Evolutionary conservation across 37 sponge, comb jelly and placozoan genomes (phyloP).

Genomic region (Aplysina aerophoba): DNA sequence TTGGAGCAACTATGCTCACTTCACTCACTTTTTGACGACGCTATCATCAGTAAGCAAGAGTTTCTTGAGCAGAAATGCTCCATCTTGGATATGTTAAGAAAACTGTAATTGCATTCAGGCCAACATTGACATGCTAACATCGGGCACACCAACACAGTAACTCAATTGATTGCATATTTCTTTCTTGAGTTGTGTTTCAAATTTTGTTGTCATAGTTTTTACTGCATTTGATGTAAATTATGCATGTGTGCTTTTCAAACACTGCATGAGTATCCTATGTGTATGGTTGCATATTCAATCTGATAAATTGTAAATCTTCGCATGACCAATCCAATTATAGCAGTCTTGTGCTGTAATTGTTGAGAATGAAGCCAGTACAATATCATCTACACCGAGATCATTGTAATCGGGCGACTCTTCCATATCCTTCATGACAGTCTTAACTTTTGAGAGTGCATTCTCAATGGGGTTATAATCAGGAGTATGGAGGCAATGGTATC

Average conservation of each 20-base stretch:
- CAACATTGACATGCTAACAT: no score
- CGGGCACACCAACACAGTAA: no score
- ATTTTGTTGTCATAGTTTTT: no score
- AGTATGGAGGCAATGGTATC: no score
- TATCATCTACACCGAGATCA: neutral
- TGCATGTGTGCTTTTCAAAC: neutral
- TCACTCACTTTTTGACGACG: constrained; percentile 28
- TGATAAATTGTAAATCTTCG: neutral
- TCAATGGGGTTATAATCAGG: constrained; percentile 29
- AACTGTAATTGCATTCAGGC: neutral
- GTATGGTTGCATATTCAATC: neutral
- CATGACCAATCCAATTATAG: constrained; percentile 35
- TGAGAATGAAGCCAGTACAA: constrained; percentile 41
- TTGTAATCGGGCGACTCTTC: no score
- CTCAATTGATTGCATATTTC: no score
- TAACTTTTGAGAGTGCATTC: constrained; percentile 37
- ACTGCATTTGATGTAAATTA: neutral
- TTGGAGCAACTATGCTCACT: constrained; percentile 36
- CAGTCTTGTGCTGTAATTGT: constrained; percentile 22
- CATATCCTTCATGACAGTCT: constrained; percentile 17
- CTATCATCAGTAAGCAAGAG: constrained; percentile 17
- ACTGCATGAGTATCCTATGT: neutral
- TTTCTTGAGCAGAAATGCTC: constrained; percentile 3
- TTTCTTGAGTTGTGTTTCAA: no score
- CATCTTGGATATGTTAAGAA: constrained; percentile 6